These are phyloP conservation scores for Dendrocopos noguchii DNA, from an alignment of 2,113 vertebrate genomes.

Conservation along the genomic window DNA sequence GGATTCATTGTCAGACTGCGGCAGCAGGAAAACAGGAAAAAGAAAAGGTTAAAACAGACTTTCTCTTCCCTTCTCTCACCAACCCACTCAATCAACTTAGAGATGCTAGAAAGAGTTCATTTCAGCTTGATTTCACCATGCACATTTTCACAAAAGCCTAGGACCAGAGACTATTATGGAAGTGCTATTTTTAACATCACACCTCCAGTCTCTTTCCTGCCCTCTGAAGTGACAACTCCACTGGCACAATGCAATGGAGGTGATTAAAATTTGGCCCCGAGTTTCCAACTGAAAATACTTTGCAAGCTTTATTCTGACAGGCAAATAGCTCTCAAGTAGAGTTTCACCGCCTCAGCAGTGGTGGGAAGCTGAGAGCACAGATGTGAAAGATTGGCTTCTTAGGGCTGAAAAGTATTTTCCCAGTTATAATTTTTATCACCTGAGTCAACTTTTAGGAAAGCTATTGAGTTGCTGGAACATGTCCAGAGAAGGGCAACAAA, in stretches of 20 bases:
- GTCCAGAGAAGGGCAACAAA: no score
- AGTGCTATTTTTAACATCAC: not conserved
- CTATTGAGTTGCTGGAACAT: no score
- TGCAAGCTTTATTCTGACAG: not conserved
- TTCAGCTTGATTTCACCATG: not conserved
- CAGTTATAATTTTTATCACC: not conserved
- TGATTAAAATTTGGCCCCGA: not conserved
- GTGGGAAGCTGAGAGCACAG: not conserved
- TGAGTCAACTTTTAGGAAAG: not conserved
- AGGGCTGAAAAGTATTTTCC: not conserved
- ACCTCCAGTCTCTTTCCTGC: not conserved
- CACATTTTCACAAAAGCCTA: not conserved
- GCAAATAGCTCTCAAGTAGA: not conserved
- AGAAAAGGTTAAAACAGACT: not conserved
- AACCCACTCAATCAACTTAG: not conserved
- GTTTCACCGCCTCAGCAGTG: not conserved
- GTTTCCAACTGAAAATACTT: not conserved
- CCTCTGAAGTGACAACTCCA: not conserved
- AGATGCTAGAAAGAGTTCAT: not conserved
- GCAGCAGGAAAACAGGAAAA: not conserved
- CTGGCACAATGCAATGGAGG: not conserved
- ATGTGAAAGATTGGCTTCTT: not conserved
- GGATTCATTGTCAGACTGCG: not conserved
- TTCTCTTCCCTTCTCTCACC: not conserved
- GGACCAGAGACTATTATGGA: not conserved